Evolutionary conservation across 1,140 invertebrate species (phyloP), one percentile per base, ranked within the genome.

Genomic region (Pachypsylla venusta): DNA sequence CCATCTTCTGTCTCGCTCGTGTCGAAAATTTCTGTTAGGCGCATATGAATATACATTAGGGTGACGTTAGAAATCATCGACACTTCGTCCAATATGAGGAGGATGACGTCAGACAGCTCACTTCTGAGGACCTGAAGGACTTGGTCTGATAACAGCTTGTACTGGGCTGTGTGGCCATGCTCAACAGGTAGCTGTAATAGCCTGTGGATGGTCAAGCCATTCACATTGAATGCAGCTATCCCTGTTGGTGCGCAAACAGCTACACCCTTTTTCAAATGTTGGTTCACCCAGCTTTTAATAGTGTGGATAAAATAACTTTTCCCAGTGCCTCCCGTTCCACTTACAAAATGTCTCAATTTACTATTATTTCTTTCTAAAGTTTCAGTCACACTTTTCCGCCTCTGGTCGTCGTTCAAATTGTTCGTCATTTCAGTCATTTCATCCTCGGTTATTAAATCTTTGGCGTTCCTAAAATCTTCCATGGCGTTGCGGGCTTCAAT

Each of bases 21-120:
- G 40, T 58, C 53, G n/a, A 62, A 65, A 27, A 64, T 64, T 58
- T 65, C 60, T 20, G 20, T 20, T 30, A 65, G 26, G 53, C 64
- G 48, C 16, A 55, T 14, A 54, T 61, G 39, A 24, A 65, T 65
- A 28, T 62, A 64, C 27, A 59, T 53, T n/a, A 65, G 56, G 16
- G 60, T 64, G 7, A 70, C 22, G 58, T 69, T 70, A 30, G 68
- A 69, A 60, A 70, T 60, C 70, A 70, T 70, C 12, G 67, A 68
- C 42, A 69, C 59, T 63, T 70, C 66, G 59, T 68, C 66, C 26
- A 70, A 68, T 26, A 69, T 67, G 28, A 70, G 65, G 40, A 70
- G 60, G 53, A 68, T 62, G 42, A 67, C 63, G 28, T 69, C 62
- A 61, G 63, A 25, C 13, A 68, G 53, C 25, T 62, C 55, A 40